phyloP scores from a whole-genome alignment of 2,797 vertebrate species.

The Pangasius larnaudii region DNA sequence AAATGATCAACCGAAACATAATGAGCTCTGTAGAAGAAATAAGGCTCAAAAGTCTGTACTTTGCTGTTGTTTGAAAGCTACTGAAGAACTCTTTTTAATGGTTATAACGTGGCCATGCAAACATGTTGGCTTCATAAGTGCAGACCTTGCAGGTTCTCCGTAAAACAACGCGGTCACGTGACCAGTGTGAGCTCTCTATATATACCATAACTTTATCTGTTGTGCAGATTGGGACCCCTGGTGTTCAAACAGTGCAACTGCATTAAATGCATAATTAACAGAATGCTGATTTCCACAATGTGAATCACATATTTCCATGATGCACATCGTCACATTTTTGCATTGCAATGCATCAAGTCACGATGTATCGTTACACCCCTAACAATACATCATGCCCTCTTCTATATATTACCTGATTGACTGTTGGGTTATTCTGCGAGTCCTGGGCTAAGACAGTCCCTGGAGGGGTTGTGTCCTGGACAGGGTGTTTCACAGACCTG shows the following conservation, averaged over 20 bases:
- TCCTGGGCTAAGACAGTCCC: conserved; percentile 39
- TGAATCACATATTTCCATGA: not conserved
- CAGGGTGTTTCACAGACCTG: conserved; percentile 28
- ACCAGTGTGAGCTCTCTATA: not conserved
- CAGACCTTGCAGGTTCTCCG: not conserved
- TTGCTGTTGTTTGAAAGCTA: not conserved
- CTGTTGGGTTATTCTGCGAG: conserved; percentile 63
- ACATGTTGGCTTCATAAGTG: not conserved
- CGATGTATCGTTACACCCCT: not conserved
- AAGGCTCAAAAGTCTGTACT: not conserved
- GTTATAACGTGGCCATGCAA: not conserved
- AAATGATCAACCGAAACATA: not conserved
- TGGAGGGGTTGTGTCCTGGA: conserved; percentile 47
- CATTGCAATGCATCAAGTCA: not conserved
- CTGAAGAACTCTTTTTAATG: not conserved
- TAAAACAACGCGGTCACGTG: not conserved
- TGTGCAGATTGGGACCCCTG: not conserved
- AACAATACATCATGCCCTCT: not conserved
- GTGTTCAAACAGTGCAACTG: not conserved
- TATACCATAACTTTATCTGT: not conserved
- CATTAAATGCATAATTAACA: not conserved
- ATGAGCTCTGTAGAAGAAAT: not conserved
- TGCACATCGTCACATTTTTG: not conserved
- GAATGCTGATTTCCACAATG: not conserved
- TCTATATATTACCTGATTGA: conserved; percentile 61